Conservation (phyloP, 2,113 vertebrate species). For the Mus spicilegus region DNA sequence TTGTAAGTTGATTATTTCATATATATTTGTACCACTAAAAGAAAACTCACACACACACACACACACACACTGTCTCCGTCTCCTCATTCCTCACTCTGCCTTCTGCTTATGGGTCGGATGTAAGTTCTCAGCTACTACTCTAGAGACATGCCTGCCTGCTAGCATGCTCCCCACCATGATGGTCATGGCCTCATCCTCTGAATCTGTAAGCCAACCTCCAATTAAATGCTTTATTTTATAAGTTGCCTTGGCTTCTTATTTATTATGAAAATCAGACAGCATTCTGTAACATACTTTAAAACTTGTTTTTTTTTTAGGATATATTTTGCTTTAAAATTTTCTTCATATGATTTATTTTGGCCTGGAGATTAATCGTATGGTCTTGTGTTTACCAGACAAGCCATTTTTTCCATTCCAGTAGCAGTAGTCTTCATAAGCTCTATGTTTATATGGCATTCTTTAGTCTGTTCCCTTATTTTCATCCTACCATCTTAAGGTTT, state of each 20-base stretch:
- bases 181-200: not conserved
- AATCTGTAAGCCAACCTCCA: not conserved
- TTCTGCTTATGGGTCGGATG: not conserved
- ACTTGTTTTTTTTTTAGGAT: not conserved
- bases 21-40: not conserved
- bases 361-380: not conserved
- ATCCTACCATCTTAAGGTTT: conserved; percentile 40
- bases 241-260: conserved; percentile 9
- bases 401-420: not conserved
- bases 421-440: conserved; percentile 30
- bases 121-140: not conserved
- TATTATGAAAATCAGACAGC: conserved; percentile 30
- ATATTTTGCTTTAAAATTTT: conserved; percentile 26
- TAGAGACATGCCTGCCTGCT: not conserved
- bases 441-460: conserved; percentile 13
- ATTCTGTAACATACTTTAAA: not conserved
- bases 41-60: not conserved
- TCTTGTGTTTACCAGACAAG: not conserved
- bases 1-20: not conserved
- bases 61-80: not conserved
- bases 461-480: conserved; percentile 43
- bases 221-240: not conserved
- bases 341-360: not conserved
- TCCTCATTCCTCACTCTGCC: not conserved
- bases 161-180: not conserved